Conservation (phyloP, 2,888 invertebrate species). For the Spisula solida region DNA sequence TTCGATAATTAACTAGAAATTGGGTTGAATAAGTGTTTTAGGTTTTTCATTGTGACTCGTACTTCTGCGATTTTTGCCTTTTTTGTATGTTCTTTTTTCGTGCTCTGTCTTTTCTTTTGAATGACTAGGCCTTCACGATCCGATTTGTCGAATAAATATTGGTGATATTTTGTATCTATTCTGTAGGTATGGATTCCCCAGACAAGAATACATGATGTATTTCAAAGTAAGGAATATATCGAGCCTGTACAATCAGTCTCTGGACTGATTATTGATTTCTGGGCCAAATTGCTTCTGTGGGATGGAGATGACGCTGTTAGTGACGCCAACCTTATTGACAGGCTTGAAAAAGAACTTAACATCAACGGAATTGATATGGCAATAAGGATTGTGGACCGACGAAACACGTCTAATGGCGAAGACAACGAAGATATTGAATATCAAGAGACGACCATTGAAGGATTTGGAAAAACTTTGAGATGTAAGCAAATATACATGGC, state of each 20-base stretch:
- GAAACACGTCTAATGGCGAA: neutral
- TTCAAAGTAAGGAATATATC: no score
- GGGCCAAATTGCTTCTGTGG: neutral
- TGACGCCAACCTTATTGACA: neutral
- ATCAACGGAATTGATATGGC: neutral
- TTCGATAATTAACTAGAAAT: no score
- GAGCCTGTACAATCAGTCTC: neutral
- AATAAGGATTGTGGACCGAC: neutral
- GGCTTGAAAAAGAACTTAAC: neutral
- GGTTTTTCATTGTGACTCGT: no score
- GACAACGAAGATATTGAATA: neutral
- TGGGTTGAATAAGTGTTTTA: no score
- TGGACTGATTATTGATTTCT: neutral
- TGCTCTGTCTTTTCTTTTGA: no score
- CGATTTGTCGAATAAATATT: no score
- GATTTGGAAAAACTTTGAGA: neutral
- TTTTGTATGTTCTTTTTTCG: no score
- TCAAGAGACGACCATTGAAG: neutral
- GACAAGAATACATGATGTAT: neutral
- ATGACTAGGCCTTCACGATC: no score
- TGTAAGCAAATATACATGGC: neutral
- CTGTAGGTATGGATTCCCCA: neutral
- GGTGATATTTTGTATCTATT: neutral
- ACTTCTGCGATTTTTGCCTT: no score
- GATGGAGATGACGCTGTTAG: neutral